phyloP scores from a whole-genome alignment of 2,113 vertebrate species.

The Columba livia region DNA sequence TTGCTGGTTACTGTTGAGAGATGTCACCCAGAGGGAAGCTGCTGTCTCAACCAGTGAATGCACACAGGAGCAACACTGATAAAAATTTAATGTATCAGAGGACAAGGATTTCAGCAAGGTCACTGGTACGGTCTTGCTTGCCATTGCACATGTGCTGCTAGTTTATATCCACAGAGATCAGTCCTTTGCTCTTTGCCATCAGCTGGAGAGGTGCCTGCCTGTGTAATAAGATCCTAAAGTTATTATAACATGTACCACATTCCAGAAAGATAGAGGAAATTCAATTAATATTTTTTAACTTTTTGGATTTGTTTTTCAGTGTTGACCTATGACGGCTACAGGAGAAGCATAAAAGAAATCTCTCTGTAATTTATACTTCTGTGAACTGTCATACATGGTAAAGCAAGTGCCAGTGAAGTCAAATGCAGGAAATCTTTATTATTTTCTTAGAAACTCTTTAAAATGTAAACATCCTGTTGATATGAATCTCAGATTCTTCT shows the following conservation, averaged over 20 bases:
- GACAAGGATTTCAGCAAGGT: constrained; percentile 3
- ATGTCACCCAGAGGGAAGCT: not conserved
- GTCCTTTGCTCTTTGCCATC: not conserved
- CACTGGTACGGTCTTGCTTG: not conserved
- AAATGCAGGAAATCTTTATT: constrained; percentile 69
- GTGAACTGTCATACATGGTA: not conserved
- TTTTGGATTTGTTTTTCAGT: not conserved
- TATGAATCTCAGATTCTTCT: constrained; percentile 56
- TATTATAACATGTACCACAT: not conserved
- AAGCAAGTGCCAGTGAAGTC: constrained; percentile 33
- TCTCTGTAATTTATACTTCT: constrained; percentile 32
- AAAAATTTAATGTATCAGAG: not conserved
- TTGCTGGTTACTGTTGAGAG: not conserved
- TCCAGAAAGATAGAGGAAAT: not conserved
- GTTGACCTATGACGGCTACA: not conserved
- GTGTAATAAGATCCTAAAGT: not conserved
- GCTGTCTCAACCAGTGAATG: not conserved
- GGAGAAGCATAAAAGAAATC: not conserved
- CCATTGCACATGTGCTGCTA: fast-evolving
- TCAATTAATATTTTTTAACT: not conserved
- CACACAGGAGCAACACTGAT: not conserved
- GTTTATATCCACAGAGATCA: not conserved
- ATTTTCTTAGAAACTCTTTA: constrained; percentile 67
- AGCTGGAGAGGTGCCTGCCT: not conserved
- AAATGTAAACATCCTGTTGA: constrained; percentile 74